These are phyloP conservation scores for Nothura maculosa DNA, from an alignment of 2,797 vertebrate species.

Conservation along the genomic window DNA sequence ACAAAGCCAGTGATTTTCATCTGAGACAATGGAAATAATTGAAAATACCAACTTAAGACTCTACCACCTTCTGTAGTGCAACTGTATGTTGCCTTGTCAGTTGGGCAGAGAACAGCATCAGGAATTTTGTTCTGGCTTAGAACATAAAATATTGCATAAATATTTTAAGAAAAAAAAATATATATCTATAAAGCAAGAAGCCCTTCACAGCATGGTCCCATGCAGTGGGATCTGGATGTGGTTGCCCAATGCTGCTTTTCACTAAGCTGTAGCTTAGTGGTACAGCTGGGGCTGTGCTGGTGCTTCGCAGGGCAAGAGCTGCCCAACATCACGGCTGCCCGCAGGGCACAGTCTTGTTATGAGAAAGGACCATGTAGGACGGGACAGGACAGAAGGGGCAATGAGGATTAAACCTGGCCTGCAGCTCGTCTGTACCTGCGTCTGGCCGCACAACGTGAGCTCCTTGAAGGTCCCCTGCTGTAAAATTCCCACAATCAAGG, in stretches of 20 bases:
- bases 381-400: not conserved
- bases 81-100: not conserved
- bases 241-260: not conserved
- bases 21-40: not conserved
- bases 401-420: not conserved
- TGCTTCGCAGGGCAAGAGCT: not conserved
- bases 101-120: accelerated
- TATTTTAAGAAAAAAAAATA: no score
- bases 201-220: not conserved
- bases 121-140: not conserved
- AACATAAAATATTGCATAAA: not conserved
- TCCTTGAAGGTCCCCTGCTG: not conserved
- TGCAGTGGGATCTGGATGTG: accelerated
- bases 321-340: not conserved
- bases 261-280: not conserved
- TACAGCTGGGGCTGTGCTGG: not conserved
- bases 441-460: not conserved
- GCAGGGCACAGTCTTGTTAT: not conserved
- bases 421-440: not conserved
- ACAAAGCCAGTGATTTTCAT: slow-evolving; percentile 6
- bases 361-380: not conserved
- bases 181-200: no score
- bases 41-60: not conserved
- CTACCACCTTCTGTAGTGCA: not conserved
- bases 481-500: not conserved